Evolutionary conservation across 1,140 invertebrate genomes (phyloP).

Genomic region (Ceratoteleas bidentatus): DNA sequence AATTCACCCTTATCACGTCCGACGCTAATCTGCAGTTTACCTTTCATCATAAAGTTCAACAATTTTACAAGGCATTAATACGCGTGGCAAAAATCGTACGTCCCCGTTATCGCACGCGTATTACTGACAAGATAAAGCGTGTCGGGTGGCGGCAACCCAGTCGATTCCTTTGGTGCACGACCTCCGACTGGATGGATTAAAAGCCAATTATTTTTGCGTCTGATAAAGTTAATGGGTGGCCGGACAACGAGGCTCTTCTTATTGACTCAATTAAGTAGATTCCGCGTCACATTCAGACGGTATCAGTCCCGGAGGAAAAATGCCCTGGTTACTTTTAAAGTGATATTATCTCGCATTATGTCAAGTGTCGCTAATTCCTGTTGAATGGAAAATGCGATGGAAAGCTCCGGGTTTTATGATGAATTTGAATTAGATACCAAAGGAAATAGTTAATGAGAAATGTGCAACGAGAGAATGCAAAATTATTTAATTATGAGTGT

Average conservation of each 20-base stretch:
- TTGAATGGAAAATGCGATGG: slow-evolving; percentile 12
- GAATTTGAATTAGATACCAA: too few species aligned
- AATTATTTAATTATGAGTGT: too few species aligned
- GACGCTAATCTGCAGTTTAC: slow-evolving; percentile 15
- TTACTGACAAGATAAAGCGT: slow-evolving; percentile 20
- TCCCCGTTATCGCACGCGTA: slow-evolving; percentile 18
- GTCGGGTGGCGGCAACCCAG: slow-evolving; percentile 5
- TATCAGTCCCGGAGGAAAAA: slow-evolving; percentile 36
- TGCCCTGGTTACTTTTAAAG: slow-evolving; percentile 31
- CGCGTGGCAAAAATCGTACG: slow-evolving; percentile 1
- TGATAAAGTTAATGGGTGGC: slow-evolving; percentile 54
- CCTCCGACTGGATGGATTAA: slow-evolving; percentile 42
- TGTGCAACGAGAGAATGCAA: too few species aligned
- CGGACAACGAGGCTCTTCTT: slow-evolving; percentile 37
- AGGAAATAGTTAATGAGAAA: too few species aligned
- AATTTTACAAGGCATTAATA: slow-evolving; percentile 35
- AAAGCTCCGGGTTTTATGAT: neutral
- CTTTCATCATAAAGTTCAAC: slow-evolving; percentile 40
- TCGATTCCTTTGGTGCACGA: slow-evolving; percentile 35
- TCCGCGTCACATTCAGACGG: slow-evolving; percentile 34
- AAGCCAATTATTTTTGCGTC: slow-evolving; percentile 61
- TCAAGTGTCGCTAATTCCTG: slow-evolving; percentile 22
- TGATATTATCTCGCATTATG: slow-evolving; percentile 28
- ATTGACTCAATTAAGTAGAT: slow-evolving; percentile 61
- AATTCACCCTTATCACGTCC: slow-evolving; percentile 5